Base-by-base conservation (phyloP, 2,888 invertebrate species). In the Apotomis turbidana region DNA sequence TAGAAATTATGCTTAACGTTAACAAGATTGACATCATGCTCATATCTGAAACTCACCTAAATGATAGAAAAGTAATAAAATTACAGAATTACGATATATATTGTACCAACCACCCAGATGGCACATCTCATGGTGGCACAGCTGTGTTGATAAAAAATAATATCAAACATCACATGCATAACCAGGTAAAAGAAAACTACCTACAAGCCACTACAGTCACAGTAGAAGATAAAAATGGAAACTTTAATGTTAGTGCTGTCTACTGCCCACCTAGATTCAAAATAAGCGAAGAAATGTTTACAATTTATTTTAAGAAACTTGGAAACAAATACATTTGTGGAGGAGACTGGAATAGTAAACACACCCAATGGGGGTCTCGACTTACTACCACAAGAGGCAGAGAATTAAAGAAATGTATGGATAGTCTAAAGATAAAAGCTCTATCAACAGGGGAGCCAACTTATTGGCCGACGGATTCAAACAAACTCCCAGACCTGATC, bases 1-100 rank as follows among this genome's bases (percentile, higher is more conserved):
- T 58, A 27, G 9, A 68, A 46, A 10, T 41, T 10, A 70, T 44
- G 9, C 10, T 54, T 49, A n/a, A 74, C 69, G 54, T 38, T 76
- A 88, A 86, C 41, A 61, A 15, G 55, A 63, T 61, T 59, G 36
- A 58, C 27, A 67, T 67, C 6, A 67, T 58, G 46, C 12, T 49
- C 6, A 41, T 67, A 8, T 67, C 55, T 49, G 49, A 67, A 36
- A 67, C 46, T 27, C 67, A 67, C n/a, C 46, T 49, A 13, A 67
- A 67, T 36, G 38, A 67, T 5, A 44, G 36, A 8, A 44, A 57
- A 67, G 6, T 9, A 12, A 49, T 57, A 12, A 27, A 15, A 46
- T 27, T 66, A 12, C 27, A 55, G n/a, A 66, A 66, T 41, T 66
- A 57, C 41, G 2, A 57, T 57, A 46, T 49, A 3, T 66, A 57